These are phyloP conservation scores for Chrysolina haemoptera DNA, from an alignment of 2,888 invertebrate species.

Conservation along the genomic window DNA sequence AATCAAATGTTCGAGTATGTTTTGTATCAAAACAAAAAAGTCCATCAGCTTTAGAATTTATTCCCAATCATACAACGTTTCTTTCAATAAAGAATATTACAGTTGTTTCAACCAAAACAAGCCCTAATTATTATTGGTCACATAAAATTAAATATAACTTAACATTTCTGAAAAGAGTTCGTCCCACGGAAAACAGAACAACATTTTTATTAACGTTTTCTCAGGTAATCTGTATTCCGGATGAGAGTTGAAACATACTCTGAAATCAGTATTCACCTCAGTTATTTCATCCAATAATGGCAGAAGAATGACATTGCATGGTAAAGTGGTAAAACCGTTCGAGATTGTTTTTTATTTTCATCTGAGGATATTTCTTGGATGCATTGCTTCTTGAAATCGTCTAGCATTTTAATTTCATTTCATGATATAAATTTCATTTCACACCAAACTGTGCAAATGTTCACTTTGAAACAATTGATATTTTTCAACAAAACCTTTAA, in stretches of 20 bases:
- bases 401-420: too few relatives aligned
- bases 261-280: constrained; percentile 7
- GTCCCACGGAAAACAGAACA: not conserved
- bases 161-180: not conserved
- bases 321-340: not conserved
- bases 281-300: constrained; percentile 7
- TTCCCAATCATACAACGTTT: too few relatives aligned
- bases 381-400: not conserved
- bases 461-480: too few relatives aligned
- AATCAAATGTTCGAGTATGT: too few relatives aligned
- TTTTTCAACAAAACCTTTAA: too few relatives aligned
- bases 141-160: not conserved
- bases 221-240: constrained; percentile 7
- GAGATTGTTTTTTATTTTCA: not conserved
- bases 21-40: too few relatives aligned
- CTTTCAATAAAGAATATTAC: too few relatives aligned
- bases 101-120: not conserved
- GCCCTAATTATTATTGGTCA: not conserved
- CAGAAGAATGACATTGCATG: constrained; percentile 4
- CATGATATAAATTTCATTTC: too few relatives aligned
- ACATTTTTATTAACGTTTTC: not conserved
- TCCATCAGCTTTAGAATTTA: too few relatives aligned
- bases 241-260: not conserved
- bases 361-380: not conserved
- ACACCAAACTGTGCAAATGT: too few relatives aligned